Evolutionary conservation across 53 echinoderm and acorn worm genomes (phyloP), one percentile per base, ranked within the genome.

Genomic region (Antedon mediterranea): DNA sequence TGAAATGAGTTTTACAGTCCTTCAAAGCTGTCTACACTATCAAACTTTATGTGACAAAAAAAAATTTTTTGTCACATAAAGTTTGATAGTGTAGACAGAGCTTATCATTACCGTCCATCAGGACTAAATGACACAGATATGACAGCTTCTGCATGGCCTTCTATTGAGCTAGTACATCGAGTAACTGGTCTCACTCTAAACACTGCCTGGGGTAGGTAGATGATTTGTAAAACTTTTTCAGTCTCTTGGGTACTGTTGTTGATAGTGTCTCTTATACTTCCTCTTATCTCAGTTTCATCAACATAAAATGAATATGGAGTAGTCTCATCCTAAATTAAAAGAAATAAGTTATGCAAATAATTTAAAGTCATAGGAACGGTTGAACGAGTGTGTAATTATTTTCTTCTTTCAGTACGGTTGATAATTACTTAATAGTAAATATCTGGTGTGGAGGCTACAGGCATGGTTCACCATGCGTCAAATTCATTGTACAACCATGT

Each of bases 51-150:
- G n/a, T n/a, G n/a, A n/a, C n/a, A n/a, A n/a, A n/a, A n/a, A n/a
- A n/a, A n/a, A n/a, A n/a, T n/a, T n/a, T n/a, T n/a, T n/a, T n/a
- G n/a, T n/a, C n/a, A n/a, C n/a, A n/a, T n/a, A n/a, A n/a, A n/a
- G n/a, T n/a, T n/a, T n/a, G n/a, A n/a, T n/a, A n/a, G n/a, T n/a
- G n/a, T n/a, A n/a, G n/a, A n/a, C n/a, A n/a, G n/a, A n/a, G 41
- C 5, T 41, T 41, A 41, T 41, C 5, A 41, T 57, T 77, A 97
- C 97, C 92, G 89, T 79, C 97, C 97, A 75, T 87, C 89, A 6
- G 97, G 97, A 80, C 97, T 97, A 74, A 97, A 92, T 15, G 90
- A 88, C n/a, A 92, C 92, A 29, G 97, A 97, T 78, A 97, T 97
- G 31, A 97, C 97, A 9, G 97, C 97, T 57, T 97, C 97, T 9